Evolutionary conservation across 2,888 invertebrate species (phyloP).

Genomic region (Lepidocyrtoides sp.): DNA sequence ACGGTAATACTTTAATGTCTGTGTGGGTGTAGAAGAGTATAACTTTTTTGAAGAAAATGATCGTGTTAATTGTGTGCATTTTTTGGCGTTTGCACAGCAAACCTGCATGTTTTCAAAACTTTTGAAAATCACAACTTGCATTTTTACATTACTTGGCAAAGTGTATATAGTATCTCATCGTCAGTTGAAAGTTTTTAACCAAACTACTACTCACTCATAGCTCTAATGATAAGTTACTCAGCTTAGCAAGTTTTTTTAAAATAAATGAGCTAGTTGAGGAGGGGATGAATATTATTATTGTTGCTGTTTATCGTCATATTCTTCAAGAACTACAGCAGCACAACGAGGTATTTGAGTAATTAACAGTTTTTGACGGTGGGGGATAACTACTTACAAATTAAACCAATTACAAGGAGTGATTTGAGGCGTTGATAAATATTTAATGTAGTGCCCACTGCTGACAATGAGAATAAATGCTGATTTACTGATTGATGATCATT

Average conservation of each 20-base stretch:
- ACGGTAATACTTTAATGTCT: too few relatives aligned
- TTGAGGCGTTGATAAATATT: conserved; percentile 23
- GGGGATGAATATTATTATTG: too few relatives aligned
- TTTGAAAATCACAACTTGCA: too few relatives aligned
- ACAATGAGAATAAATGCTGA: conserved; percentile 11
- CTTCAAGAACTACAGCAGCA: too few relatives aligned
- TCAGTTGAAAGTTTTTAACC: background rate
- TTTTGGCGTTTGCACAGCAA: background rate
- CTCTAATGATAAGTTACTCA: too few relatives aligned
- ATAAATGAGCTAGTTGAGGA: too few relatives aligned
- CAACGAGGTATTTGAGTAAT: conserved; percentile 16
- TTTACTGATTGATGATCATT: too few relatives aligned
- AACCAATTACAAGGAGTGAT: conserved; percentile 19
- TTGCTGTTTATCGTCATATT: too few relatives aligned
- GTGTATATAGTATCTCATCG: background rate
- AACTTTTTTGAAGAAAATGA: too few relatives aligned
- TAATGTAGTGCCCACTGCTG: background rate
- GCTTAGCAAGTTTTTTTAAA: too few relatives aligned
- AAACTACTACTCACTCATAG: too few relatives aligned
- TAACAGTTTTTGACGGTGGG: conserved; percentile 42
- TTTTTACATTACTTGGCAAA: too few relatives aligned
- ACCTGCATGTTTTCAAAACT: conserved; percentile 23
- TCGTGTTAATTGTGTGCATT: conserved; percentile 16
- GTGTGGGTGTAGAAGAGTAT: conserved; percentile 5
- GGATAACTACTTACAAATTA: conserved; percentile 49